Evolutionary conservation across 92 coral and sea anemone genomes (phyloP).

Genomic region (Phenganax subtilis): DNA sequence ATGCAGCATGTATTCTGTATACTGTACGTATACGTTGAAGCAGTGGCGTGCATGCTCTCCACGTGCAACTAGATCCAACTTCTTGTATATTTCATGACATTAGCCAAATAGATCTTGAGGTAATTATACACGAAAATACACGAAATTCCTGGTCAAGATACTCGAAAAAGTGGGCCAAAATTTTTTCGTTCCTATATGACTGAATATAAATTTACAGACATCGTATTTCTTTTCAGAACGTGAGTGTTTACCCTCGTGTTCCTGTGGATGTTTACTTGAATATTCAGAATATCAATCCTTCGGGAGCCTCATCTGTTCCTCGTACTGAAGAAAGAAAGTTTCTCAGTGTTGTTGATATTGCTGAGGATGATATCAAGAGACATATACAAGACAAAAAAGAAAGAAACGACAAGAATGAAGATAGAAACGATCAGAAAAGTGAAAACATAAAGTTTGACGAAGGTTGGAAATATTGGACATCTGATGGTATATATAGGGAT

Average conservation of each 20-base stretch:
- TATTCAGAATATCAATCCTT: background rate
- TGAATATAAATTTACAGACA: no score
- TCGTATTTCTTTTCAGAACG: conserved; percentile 5
- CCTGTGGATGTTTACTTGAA: conserved; percentile 32
- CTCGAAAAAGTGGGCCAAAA: background rate
- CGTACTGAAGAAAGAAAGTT: conserved; percentile 52
- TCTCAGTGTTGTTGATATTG: conserved; percentile 88
- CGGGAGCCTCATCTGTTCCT: background rate
- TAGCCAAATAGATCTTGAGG: no score
- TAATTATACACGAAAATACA: no score
- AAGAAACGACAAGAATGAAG: background rate
- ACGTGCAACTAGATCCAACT: no score
- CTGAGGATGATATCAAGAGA: conserved; percentile 43
- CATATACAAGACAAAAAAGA: conserved; percentile 8
- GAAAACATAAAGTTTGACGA: background rate
- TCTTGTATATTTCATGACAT: no score
- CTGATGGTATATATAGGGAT: background rate
- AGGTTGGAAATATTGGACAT: background rate
- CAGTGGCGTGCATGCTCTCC: no score
- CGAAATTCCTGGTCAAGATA: no score
- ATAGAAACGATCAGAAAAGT: background rate
- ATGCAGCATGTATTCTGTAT: no score
- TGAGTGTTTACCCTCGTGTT: conserved; percentile 24
- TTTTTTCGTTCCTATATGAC: background rate
- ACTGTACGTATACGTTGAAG: no score